These are phyloP conservation scores for Sesamia inferens DNA, from an alignment of 2,888 invertebrate genomes.

Conservation along the genomic window DNA sequence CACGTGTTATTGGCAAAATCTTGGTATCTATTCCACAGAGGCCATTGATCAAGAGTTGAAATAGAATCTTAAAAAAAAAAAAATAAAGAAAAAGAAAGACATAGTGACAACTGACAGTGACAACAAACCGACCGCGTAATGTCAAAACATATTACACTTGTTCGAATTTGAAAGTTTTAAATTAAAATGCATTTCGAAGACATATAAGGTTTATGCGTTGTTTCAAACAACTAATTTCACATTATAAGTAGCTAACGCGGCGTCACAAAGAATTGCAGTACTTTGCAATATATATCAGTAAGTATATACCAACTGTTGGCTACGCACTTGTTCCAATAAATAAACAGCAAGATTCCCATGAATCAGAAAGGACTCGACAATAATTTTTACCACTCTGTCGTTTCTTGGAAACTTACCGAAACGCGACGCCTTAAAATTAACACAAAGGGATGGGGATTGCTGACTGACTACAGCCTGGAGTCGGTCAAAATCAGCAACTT, in stretches of 20 bases:
- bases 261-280: background rate
- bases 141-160: background rate
- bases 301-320: background rate
- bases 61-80: too few relatives aligned
- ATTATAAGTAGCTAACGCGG: too few relatives aligned
- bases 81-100: too few relatives aligned
- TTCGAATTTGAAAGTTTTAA: background rate
- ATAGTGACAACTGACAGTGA: too few relatives aligned
- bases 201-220: background rate
- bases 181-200: background rate
- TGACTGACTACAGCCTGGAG: conserved; percentile 83
- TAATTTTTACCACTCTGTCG: conserved; percentile 69
- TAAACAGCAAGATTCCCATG: conserved; percentile 52
- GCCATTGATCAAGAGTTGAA: too few relatives aligned
- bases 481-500: conserved; percentile 82
- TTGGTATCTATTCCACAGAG: too few relatives aligned
- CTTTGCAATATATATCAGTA: background rate
- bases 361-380: conserved; percentile 59
- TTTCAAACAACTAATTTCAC: background rate
- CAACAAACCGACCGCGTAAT: background rate
- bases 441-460: conserved; percentile 79
- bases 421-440: conserved; percentile 73
- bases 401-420: conserved; percentile 81
- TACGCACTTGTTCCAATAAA: background rate
- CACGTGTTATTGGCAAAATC: too few relatives aligned